Base-by-base conservation (phyloP, 2,113 vertebrate genomes). In the Mohoua ochrocephala region DNA sequence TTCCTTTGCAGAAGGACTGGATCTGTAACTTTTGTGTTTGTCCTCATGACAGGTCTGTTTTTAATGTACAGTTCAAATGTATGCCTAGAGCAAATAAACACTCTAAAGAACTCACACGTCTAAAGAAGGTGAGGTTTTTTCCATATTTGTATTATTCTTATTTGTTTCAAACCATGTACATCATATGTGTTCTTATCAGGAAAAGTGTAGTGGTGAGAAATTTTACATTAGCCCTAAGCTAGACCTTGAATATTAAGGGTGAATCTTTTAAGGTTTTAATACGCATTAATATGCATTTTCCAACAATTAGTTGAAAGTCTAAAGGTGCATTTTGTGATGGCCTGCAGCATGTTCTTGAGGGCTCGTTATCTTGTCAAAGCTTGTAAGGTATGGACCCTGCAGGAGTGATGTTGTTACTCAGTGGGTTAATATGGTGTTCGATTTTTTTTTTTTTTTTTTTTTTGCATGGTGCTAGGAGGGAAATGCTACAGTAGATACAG, bases 351-450 rank as follows among this genome's bases (percentile, higher is more conserved):
- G 44, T 92, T 95, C 49, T 53, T 53, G 53, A 91, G 88, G 86
- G 88, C 94, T 97, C 82, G 77, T 97, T 97, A 90, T 93, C 76
- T 95, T 96, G 95, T 97, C 97, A 94, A 95, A 96, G 88, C 94
- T 93, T 23, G 19, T 96, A 95, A 95, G 96, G 69, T 63, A 59
- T 0, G 3, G 77, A 64, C 85, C 75, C 96, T 96, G 93, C 80
- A 93, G 94, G 92, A 97, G 44, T 69, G 49, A 81, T 96, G 35
- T 24, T 94, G 86, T n/a, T 94, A 95, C 92, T 96, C 84, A 69
- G 45, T 53, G n/a, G 91, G 82, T 91, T 90, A 87, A 81, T 84
- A 60, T n/a, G 44, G 91, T 95, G 69, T 60, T 56, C 42, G 77
- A 20, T 37, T 69, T 63, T 75, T 76, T 77, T 65, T 75, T 76